Percentiles rank a stretch among this genome's conserved stretches.
These are phyloP conservation scores for Allolobophora icterica DNA, from an alignment of 2,888 invertebrate species.

Conservation along the genomic window DNA sequence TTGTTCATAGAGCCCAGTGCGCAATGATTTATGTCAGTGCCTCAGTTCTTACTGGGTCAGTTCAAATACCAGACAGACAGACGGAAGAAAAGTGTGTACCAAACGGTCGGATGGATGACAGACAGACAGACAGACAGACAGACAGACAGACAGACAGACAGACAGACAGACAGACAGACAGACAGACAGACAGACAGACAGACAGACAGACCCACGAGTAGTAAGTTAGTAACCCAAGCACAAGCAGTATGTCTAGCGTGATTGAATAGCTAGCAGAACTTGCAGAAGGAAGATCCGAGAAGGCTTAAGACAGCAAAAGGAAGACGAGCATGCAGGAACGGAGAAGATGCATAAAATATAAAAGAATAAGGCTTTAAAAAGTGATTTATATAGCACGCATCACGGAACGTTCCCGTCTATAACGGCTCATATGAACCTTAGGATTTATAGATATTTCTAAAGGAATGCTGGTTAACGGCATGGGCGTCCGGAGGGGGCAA, in stretches of 20 bases:
- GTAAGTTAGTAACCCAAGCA: neutral
- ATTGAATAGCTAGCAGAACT: neutral
- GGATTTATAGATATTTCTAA: too few relatives aligned
- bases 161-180: too few relatives aligned
- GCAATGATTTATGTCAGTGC: neutral
- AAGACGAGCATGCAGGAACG: neutral
- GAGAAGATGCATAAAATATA: neutral
- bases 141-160: too few relatives aligned
- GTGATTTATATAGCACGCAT: neutral
- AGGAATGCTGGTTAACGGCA: too few relatives aligned
- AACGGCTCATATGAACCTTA: neutral
- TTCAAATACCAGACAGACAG: neutral
- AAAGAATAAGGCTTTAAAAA: neutral
- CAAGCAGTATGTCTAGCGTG: neutral
- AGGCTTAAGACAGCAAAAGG: neutral
- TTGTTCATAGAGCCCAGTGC: too few relatives aligned
- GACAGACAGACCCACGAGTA: too few relatives aligned
- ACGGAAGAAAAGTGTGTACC: neutral
- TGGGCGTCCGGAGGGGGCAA: too few relatives aligned
- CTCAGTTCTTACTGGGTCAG: neutral
- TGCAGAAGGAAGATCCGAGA: neutral
- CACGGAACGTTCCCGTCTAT: neutral
- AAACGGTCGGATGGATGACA: neutral
- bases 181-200: too few relatives aligned
- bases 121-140: neutral